Base-by-base conservation (phyloP, 2,113 vertebrate species). In the Nothoprocta pentlandii region DNA sequence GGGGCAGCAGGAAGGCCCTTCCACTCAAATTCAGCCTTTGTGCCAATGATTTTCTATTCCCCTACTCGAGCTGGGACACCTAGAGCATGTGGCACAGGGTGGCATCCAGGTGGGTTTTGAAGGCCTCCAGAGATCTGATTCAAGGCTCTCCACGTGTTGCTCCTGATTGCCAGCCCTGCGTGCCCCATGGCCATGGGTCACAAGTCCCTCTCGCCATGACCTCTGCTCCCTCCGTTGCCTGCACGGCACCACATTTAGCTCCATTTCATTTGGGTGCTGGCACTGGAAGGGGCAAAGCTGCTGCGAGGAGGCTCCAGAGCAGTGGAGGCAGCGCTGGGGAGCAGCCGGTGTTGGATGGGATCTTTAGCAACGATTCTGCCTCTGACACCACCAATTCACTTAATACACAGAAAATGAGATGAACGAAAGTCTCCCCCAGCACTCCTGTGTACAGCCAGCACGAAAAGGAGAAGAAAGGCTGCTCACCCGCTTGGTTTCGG, bases 401-500 rank as follows among this genome's bases (percentile, higher is more conserved):
- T 46, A 87, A 87, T 4, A 26, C 36, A 62, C 26, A 32, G 79
- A 28, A 91, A 67, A 70, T 0, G 28, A 78, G 64, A 42, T 44
- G 25, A 1, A 2, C 2, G 67, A 80, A 70, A 44, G 36, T 44
- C 12, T 20, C 22, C 5, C 30, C 39, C 59, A 11, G 42, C 41
- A 56, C 28, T 58, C 15, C n/a, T 0, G 0, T 1, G 46, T 28
- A 16, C 6, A 4, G 19, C 7, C 5, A n/a, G 28, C 26, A 8
- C 6, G 22, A 64, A 15, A 4, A 49, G 47, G 25, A 62, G 21
- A 71, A 3, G 12, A 56, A 56, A 49, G 15, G 70, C 67, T 47
- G 67, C 98, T 98, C 95, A 99, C 99, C 98, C 99, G 98, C 62
- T 99, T 99, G 2, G 98, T 99, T 94, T 99, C 99, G 4, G 99